phyloP scores from a whole-genome alignment of 2,888 invertebrate genomes.

The Eledona agricola region DNA sequence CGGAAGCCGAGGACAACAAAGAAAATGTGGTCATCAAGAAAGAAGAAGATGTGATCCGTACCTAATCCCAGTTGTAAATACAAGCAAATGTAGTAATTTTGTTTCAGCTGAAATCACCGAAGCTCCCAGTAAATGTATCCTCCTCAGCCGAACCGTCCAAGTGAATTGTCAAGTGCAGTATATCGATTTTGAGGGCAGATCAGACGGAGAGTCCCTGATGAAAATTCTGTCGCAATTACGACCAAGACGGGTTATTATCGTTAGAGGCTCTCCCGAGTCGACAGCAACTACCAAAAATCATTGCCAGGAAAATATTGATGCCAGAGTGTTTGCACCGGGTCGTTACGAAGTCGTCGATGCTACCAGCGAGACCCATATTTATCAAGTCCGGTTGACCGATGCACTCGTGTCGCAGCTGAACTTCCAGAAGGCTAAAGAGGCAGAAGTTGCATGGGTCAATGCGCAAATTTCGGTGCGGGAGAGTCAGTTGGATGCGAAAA shows the following conservation, averaged over 20 bases:
- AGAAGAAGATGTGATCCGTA: constrained; percentile 64
- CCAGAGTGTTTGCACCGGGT: constrained; percentile 83
- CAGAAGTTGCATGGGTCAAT: constrained; percentile 97
- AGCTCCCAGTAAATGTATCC: constrained; percentile 90
- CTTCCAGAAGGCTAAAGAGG: constrained; percentile 86
- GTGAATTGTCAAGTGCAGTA: constrained; percentile 89
- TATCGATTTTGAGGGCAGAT: constrained; percentile 96
- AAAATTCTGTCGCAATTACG: constrained; percentile 84
- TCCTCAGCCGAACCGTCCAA: constrained; percentile 75
- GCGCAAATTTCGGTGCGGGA: constrained; percentile 75
- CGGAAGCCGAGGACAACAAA: constrained; percentile 74
- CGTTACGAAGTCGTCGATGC: constrained; percentile 90
- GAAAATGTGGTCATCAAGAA: constrained; percentile 72
- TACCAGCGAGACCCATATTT: constrained; percentile 97
- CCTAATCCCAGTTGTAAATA: background rate
- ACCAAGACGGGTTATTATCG: constrained; percentile 81
- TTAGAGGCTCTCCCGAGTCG: constrained; percentile 76
- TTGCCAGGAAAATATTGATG: constrained; percentile 72
- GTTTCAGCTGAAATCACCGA: constrained; percentile 67
- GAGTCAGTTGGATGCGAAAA: constrained; percentile 68
- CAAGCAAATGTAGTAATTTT: constrained; percentile 2
- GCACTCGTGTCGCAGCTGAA: constrained; percentile 86
- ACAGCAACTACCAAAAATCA: constrained; percentile 75
- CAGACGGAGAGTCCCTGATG: constrained; percentile 83
- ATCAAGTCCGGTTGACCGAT: constrained; percentile 94